Evolutionary conservation across 2,113 vertebrate genomes (phyloP), one percentile per base, ranked within the genome.

Genomic region (Microtus richardsoni): DNA sequence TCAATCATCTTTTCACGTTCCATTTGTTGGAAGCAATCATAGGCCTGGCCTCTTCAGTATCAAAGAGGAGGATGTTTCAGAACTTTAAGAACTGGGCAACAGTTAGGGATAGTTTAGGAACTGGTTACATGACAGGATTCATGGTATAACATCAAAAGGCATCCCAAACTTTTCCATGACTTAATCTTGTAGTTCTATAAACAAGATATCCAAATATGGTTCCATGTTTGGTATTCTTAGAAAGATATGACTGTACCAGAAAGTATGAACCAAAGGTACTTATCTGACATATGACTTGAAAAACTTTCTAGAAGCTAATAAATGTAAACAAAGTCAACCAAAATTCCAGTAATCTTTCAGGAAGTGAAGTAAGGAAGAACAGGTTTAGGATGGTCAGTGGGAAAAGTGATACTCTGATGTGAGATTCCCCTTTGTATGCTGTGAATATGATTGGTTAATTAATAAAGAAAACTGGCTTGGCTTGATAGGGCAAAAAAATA

Each of bases 361-460:
- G n/a, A 96, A 92, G 75, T 74, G 33, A 96, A 49, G 7, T 64
- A 87, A 91, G 19, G 66, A 52, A 82, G 52, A 89, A 86, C 95
- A 73, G 3, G 4, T 71, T 94, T 60, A 49, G 19, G 64, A 64
- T 75, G 74, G 44, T 44, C 16, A 68, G 7, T 88, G 60, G 5
- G 10, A 88, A 89, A 33, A 44, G 79, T 52, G 54, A 84, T 79
- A n/a, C 58, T 21, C 19, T 58, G 58, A 58, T 21, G 58, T 58
- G 58, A 1, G 19, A 58, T 58, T 21, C 58, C 58, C 58, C 58
- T 58, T 21, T 58, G 19, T 58, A 58, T 58, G 58, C 58, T 58
- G 19, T 58, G 58, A 58, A 21, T 58, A 58, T 5, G 2, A 58
- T 58, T 58, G 58, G 19, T 21, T 21, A 58, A 21, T 58, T 58